Conservation (phyloP, 2,888 invertebrate genomes). For the Ptilodon capucinus region DNA sequence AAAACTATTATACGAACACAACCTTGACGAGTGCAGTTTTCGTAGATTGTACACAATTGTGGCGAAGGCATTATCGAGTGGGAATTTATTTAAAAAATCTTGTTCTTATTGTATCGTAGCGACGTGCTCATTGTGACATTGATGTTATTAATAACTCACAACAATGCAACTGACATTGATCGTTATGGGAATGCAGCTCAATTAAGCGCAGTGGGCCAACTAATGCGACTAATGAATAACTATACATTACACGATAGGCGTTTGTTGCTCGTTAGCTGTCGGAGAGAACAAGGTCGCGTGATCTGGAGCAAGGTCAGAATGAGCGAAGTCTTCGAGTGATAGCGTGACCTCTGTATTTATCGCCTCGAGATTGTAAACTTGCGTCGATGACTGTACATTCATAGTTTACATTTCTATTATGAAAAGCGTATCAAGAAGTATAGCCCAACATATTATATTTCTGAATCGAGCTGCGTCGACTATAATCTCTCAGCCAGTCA, state of each 20-base stretch:
- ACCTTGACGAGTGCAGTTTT: conserved; percentile 8
- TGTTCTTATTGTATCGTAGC: background rate
- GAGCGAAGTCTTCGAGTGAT: conserved; percentile 70
- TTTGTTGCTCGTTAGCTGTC: conserved; percentile 53
- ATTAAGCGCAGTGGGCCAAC: conserved; percentile 62
- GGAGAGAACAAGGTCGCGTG: conserved; percentile 68
- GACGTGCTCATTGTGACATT: conserved; percentile 15
- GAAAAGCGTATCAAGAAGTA: background rate
- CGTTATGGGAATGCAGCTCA: conserved; percentile 56
- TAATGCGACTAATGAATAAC: conserved; percentile 58
- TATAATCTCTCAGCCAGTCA: too few species aligned
- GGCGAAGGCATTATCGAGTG: background rate
- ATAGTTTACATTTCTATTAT: conserved; percentile 15
- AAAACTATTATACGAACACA: conserved; percentile 7
- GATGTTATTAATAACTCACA: conserved; percentile 13
- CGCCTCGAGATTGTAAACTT: conserved; percentile 51
- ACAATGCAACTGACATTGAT: conserved; percentile 42
- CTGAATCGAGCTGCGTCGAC: too few species aligned
- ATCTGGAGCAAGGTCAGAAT: conserved; percentile 75
- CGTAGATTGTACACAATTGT: background rate
- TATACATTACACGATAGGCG: conserved; percentile 54
- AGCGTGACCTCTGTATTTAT: conserved; percentile 73
- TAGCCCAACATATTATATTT: too few species aligned
- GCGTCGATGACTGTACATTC: conserved; percentile 24
- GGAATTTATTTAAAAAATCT: background rate